Percentiles rank a stretch among this genome's conserved stretches.
These are phyloP conservation scores for Dissostichus mawsoni DNA, from an alignment of 2,113 vertebrate species.

Conservation along the genomic window DNA sequence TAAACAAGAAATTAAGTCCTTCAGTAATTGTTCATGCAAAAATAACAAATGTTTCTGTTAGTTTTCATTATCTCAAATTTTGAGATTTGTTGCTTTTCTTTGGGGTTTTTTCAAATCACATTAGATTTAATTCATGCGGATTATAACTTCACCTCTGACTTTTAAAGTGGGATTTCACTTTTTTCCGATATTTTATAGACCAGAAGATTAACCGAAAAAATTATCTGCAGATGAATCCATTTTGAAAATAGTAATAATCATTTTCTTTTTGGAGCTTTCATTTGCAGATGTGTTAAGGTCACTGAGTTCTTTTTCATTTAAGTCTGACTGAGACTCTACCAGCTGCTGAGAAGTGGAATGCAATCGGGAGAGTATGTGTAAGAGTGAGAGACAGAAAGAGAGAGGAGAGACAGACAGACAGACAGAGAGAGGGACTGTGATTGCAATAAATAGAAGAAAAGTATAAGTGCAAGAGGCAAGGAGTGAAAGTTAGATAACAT, in stretches of 20 bases:
- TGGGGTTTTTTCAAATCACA: no score
- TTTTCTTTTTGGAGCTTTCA: background rate
- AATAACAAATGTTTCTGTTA: no score
- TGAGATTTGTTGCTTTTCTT: no score
- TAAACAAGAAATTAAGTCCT: no score
- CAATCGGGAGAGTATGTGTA: background rate
- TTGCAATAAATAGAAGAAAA: background rate
- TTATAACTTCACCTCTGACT: no score
- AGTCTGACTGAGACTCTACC: conserved; percentile 24
- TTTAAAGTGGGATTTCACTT: no score
- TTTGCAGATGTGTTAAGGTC: background rate
- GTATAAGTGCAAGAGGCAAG: background rate
- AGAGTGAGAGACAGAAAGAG: background rate
- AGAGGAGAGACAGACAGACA: background rate
- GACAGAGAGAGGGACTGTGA: background rate
- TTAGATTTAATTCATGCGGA: no score
- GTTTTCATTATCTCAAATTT: no score
- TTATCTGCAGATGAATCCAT: no score
- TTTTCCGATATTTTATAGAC: no score
- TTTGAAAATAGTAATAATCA: background rate
- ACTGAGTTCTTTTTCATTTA: conserved; percentile 25
- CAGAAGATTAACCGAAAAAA: no score
- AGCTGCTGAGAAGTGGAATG: conserved; percentile 43
- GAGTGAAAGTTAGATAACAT: conserved; percentile 25
- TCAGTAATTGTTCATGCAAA: no score